Evolutionary conservation across 1,140 invertebrate species (phyloP).

Genomic region (Tenebrio molitor): DNA sequence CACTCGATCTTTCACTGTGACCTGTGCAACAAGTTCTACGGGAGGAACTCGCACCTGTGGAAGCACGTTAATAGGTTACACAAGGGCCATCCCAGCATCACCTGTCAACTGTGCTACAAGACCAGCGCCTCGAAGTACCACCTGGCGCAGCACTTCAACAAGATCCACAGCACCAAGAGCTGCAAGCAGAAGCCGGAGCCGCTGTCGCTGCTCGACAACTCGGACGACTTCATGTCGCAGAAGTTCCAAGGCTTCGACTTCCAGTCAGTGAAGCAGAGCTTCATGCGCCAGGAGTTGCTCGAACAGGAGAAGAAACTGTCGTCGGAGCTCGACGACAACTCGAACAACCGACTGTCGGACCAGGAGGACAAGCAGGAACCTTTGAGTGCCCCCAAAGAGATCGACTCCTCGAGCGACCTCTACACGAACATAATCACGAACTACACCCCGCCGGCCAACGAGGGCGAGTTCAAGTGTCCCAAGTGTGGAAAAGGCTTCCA

Average conservation of each 20-base stretch:
- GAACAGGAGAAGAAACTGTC: constrained; percentile 41
- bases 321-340: constrained; percentile 44
- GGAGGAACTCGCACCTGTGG: constrained; percentile 74
- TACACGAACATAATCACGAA: constrained; percentile 66
- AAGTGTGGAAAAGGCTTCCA: constrained; percentile 72
- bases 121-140: constrained; percentile 74
- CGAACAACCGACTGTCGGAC: constrained; percentile 29
- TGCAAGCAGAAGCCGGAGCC: constrained; percentile 59
- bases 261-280: constrained; percentile 59
- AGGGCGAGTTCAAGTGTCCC: constrained; percentile 69
- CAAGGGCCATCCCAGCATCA: constrained; percentile 73
- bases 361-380: constrained; percentile 39
- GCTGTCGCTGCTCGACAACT: constrained; percentile 32
- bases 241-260: constrained; percentile 61
- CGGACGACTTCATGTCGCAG: constrained; percentile 59
- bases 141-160: constrained; percentile 72
- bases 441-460: constrained; percentile 65
- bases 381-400: constrained; percentile 57
- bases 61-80: constrained; percentile 76
- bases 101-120: constrained; percentile 72
- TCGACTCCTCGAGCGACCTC: constrained; percentile 60
- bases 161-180: constrained; percentile 70
- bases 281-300: constrained; percentile 59
- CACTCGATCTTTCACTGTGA: constrained; percentile 75
- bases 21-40: constrained; percentile 75